Conservation (phyloP, 2,888 invertebrate genomes). For the Coremacera marginata region DNA sequence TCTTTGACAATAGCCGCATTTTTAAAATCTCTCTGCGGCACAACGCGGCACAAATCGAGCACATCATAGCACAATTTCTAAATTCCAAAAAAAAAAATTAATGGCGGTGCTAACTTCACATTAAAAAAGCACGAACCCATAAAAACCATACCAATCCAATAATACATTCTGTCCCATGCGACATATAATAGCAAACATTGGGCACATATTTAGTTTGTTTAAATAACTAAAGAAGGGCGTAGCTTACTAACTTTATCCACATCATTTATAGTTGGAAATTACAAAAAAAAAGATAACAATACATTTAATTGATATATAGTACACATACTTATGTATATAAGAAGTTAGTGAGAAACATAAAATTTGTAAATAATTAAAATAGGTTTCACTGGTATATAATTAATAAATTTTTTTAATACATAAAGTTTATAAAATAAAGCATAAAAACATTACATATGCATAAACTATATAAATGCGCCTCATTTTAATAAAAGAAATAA, state of each 20-base stretch:
- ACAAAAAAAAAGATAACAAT: conserved; percentile 13
- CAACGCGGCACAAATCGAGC: too few relatives aligned
- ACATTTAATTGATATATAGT: neutral
- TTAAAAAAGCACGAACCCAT: too few relatives aligned
- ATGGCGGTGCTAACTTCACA: too few relatives aligned
- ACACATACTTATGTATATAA: neutral
- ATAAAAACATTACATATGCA: conserved; percentile 24
- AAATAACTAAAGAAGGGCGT: neutral
- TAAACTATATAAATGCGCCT: conserved; percentile 27
- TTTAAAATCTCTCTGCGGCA: too few relatives aligned
- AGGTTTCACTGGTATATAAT: conserved; percentile 33
- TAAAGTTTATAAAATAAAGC: conserved; percentile 9
- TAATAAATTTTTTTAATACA: neutral
- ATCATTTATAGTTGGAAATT: neutral
- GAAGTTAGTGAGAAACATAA: neutral
- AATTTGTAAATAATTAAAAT: conserved; percentile 32
- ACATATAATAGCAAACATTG: too few relatives aligned
- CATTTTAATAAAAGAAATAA: neutral
- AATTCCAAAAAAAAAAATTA: too few relatives aligned
- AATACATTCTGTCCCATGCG: too few relatives aligned
- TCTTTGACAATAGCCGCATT: too few relatives aligned
- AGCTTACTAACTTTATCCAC: neutral
- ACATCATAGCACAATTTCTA: too few relatives aligned
- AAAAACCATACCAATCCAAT: too few relatives aligned
- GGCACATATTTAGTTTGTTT: too few relatives aligned